Conservation (phyloP, 2,113 vertebrate genomes). For the Brienomyrus brachyistius region DNA sequence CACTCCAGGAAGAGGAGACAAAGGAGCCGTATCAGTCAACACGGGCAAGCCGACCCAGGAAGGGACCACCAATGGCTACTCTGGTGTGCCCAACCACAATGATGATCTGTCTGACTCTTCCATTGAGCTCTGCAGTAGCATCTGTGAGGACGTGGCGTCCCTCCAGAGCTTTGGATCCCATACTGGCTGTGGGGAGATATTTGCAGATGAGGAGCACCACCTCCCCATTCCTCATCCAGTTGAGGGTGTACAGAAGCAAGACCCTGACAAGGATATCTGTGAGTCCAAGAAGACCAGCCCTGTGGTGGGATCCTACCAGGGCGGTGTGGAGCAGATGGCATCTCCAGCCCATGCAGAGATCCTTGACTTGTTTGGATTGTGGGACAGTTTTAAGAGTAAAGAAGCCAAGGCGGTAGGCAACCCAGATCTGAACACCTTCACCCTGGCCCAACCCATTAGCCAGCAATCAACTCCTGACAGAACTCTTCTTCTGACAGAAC, state of each 20-base stretch:
- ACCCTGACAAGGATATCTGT: constrained; percentile 29
- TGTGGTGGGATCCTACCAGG: constrained; percentile 56
- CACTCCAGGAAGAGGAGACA: constrained; percentile 15
- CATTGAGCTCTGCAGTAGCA: constrained; percentile 54
- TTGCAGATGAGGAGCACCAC: constrained; percentile 67
- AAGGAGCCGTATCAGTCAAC: constrained; percentile 22
- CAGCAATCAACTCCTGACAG: constrained; percentile 24
- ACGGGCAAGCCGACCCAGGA: constrained; percentile 45
- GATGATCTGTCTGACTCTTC: constrained; percentile 66
- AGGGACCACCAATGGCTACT: constrained; percentile 34
- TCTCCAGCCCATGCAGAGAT: constrained; percentile 63
- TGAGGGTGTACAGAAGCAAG: constrained; percentile 51
- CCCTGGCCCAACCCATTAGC: constrained; percentile 25
- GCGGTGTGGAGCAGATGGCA: constrained; percentile 60
- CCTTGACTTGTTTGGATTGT: constrained; percentile 63
- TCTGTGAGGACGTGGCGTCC: constrained; percentile 71
- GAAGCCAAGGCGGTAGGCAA: constrained; percentile 37
- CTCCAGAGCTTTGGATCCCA: constrained; percentile 80
- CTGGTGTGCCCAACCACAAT: constrained; percentile 51
- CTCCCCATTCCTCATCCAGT: constrained; percentile 43
- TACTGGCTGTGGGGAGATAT: constrained; percentile 80
- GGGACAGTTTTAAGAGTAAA: constrained; percentile 62
- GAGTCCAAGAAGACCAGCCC: constrained; percentile 42
- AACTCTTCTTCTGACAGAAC: constrained; percentile 42
- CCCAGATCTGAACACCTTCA: constrained; percentile 19